Percentiles rank a stretch among this genome's conserved stretches.
Evolutionary conservation across 2,888 invertebrate species (phyloP).

Genomic region (Mantis religiosa): DNA sequence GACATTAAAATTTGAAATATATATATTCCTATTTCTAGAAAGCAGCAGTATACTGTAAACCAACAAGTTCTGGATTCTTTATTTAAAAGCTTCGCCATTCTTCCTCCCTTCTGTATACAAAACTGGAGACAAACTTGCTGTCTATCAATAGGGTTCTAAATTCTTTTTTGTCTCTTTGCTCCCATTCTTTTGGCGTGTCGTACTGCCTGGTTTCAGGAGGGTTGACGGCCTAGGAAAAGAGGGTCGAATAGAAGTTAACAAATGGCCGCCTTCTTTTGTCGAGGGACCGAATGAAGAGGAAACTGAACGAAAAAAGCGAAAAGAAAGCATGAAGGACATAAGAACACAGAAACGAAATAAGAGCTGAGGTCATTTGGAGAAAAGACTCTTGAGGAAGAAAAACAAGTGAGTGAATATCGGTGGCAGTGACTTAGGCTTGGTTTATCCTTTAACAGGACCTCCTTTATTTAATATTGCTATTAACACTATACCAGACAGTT

Average conservation of each 20-base stretch:
- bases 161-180: constrained; percentile 4
- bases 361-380: constrained; percentile 3
- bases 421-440: too few relatives aligned
- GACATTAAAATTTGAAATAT: too few relatives aligned
- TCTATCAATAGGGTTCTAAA: constrained; percentile 9
- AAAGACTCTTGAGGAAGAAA: background rate
- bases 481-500: too few relatives aligned
- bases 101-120: background rate
- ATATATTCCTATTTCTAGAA: too few relatives aligned
- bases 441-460: too few relatives aligned
- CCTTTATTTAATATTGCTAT: too few relatives aligned
- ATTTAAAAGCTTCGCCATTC: background rate
- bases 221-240: background rate
- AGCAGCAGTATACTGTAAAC: too few relatives aligned
- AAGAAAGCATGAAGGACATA: background rate
- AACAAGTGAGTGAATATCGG: too few relatives aligned
- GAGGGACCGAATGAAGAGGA: constrained; percentile 7
- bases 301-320: background rate
- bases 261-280: constrained; percentile 13
- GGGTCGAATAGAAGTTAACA: constrained; percentile 9
- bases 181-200: constrained; percentile 6
- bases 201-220: background rate
- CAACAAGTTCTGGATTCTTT: too few relatives aligned
- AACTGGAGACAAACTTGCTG: background rate
- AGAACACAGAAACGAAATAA: constrained; percentile 14